Evolutionary conservation across 1,140 invertebrate species (phyloP).

Genomic region (Lamellibrachia luymesi): DNA sequence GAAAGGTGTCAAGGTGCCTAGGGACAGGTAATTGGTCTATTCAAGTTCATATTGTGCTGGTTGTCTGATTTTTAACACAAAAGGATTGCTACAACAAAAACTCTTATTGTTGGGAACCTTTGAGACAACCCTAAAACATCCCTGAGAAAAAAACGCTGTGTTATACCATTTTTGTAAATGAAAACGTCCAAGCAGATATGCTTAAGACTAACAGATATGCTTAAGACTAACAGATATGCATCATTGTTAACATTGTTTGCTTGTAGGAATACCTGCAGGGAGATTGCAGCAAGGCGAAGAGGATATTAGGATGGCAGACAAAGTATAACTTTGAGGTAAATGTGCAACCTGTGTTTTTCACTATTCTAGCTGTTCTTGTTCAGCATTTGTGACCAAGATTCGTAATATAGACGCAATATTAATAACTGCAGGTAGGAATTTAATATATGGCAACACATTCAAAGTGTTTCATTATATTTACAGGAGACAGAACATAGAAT

Average conservation of each 20-base stretch:
- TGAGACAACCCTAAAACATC: neutral
- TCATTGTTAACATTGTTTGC: conserved; percentile 19
- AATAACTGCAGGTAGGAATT: neutral
- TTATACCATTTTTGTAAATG: neutral
- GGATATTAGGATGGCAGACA: conserved; percentile 83
- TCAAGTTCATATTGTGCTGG: too few species aligned
- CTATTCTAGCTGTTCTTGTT: neutral
- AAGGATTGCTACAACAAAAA: neutral
- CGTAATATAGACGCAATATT: too few species aligned
- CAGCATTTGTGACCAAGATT: neutral
- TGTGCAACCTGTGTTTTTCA: conserved; percentile 18
- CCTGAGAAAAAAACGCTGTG: too few species aligned
- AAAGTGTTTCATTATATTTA: neutral
- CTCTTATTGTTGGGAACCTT: neutral
- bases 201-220: neutral
- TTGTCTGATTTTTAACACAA: conserved; percentile 19
- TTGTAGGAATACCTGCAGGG: conserved; percentile 82
- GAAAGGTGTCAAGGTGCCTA: neutral
- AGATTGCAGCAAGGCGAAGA: conserved; percentile 85
- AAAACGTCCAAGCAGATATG: neutral
- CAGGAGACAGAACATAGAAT: neutral
- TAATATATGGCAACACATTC: neutral
- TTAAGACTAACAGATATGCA: neutral
- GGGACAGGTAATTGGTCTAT: neutral
- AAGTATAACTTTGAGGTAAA: conserved; percentile 77